A percentile compares a stretch with the other conserved stretches of the same genome.
Conservation (phyloP, 2,797 vertebrate species). For the Catamblyrhynchus diadema region DNA sequence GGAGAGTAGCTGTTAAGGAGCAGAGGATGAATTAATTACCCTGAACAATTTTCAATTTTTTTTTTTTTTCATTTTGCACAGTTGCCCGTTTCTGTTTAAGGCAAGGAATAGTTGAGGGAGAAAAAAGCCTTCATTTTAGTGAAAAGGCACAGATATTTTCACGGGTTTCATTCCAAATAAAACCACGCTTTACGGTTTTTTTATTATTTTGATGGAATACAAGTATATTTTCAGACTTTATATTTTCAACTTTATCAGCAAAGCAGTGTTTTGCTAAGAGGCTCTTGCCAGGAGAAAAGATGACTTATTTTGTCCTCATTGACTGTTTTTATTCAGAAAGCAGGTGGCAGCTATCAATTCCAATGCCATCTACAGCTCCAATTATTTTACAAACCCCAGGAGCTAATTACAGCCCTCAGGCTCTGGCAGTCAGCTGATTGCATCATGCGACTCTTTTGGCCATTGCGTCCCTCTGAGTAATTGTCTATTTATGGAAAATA, state of each 20-base stretch:
- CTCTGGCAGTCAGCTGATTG: slow-evolving; percentile 61
- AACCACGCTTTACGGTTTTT: rapidly evolving
- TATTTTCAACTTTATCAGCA: slow-evolving; percentile 1
- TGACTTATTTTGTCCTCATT: slow-evolving; percentile 57
- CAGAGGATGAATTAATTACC: background rate
- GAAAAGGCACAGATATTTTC: rapidly evolving
- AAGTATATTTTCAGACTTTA: background rate
- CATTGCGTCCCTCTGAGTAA: slow-evolving; percentile 55
- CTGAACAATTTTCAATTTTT: background rate
- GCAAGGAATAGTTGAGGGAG: background rate
- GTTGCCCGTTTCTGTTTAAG: background rate
- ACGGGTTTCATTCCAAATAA: background rate
- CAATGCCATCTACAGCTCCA: slow-evolving; percentile 60
- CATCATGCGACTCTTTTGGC: slow-evolving; percentile 51
- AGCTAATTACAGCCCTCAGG: slow-evolving; percentile 69
- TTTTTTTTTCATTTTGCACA: background rate
- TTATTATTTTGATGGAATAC: background rate
- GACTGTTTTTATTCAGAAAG: slow-evolving; percentile 66
- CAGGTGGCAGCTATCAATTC: slow-evolving; percentile 69
- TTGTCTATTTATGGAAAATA: slow-evolving; percentile 71
- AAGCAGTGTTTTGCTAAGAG: background rate
- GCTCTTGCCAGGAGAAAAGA: slow-evolving; percentile 19
- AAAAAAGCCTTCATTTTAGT: background rate
- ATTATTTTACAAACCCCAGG: slow-evolving; percentile 68
- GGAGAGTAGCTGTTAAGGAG: background rate